phyloP scores from a whole-genome alignment of 2,888 invertebrate genomes.

The Cabera pusaria region DNA sequence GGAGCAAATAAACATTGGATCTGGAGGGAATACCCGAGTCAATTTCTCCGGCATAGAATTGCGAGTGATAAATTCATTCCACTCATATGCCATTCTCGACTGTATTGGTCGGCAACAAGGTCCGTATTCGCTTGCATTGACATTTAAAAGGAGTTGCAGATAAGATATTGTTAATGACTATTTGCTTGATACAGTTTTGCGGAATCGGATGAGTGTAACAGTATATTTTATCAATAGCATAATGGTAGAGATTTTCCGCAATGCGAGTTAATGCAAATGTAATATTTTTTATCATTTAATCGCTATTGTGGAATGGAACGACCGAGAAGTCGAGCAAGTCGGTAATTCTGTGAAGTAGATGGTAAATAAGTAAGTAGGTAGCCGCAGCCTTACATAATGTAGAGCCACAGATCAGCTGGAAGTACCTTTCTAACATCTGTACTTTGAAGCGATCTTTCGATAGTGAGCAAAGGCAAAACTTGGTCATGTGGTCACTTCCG shows the following conservation, averaged over 20 bases:
- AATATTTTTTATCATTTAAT: neutral
- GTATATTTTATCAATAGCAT: slow-evolving; percentile 1
- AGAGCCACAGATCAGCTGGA: slow-evolving; percentile 9
- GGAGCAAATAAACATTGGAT: slow-evolving; percentile 52
- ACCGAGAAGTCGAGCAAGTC: slow-evolving; percentile 1
- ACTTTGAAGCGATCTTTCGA: slow-evolving; percentile 6
- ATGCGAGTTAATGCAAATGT: neutral
- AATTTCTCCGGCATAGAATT: slow-evolving; percentile 58
- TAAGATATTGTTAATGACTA: slow-evolving; percentile 14
- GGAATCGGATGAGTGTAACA: slow-evolving; percentile 8
- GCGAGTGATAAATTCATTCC: slow-evolving; percentile 45
- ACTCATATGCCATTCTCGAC: slow-evolving; percentile 18
- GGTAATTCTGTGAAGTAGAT: slow-evolving; percentile 8
- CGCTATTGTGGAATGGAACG: slow-evolving; percentile 1
- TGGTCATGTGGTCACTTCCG: too few species aligned
- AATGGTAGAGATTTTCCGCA: neutral
- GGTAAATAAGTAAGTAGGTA: slow-evolving; percentile 9
- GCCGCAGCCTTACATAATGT: slow-evolving; percentile 11
- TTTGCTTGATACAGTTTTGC: slow-evolving; percentile 10
- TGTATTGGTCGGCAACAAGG: slow-evolving; percentile 6
- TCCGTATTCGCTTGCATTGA: slow-evolving; percentile 1
- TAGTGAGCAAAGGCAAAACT: too few species aligned
- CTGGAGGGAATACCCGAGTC: slow-evolving; percentile 65
- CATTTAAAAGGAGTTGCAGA: slow-evolving; percentile 8
- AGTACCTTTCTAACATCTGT: slow-evolving; percentile 1